phyloP scores from a whole-genome alignment of 2,888 invertebrate species.

The Pyrgus malvae region DNA sequence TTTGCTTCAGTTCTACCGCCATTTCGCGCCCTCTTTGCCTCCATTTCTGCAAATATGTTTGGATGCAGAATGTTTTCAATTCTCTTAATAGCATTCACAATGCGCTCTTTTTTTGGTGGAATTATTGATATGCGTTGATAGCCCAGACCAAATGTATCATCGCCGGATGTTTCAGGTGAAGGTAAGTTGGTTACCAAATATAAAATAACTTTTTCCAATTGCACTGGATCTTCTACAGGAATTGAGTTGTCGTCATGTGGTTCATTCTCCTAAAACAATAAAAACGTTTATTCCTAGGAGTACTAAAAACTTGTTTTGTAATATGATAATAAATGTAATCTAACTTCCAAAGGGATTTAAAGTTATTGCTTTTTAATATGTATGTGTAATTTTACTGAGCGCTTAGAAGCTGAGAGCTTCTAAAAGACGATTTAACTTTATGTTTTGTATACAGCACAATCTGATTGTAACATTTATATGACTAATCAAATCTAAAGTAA shows the following conservation, averaged over 20 bases:
- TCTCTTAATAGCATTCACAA: conserved; percentile 61
- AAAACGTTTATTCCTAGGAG: not conserved
- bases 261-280: not conserved
- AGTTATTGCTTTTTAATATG: too few species aligned
- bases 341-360: too few species aligned
- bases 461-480: too few species aligned
- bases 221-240: conserved; percentile 84
- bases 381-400: too few species aligned
- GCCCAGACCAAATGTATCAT: conserved; percentile 20
- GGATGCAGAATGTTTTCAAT: conserved; percentile 50
- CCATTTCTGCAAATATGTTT: not conserved
- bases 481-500: too few species aligned
- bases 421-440: too few species aligned
- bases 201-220: conserved; percentile 86
- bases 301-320: not conserved
- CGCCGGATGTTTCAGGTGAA: conserved; percentile 36
- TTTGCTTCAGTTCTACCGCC: not conserved
- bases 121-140: conserved; percentile 49
- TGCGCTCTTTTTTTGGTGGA: conserved; percentile 57
- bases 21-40: not conserved
- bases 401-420: too few species aligned
- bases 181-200: conserved; percentile 78
- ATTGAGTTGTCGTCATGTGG: conserved; percentile 31
- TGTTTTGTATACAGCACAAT: too few species aligned
- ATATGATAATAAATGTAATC: too few species aligned